Base-by-base conservation (phyloP, 1,140 invertebrate genomes). In the Onthophagus taurus region DNA sequence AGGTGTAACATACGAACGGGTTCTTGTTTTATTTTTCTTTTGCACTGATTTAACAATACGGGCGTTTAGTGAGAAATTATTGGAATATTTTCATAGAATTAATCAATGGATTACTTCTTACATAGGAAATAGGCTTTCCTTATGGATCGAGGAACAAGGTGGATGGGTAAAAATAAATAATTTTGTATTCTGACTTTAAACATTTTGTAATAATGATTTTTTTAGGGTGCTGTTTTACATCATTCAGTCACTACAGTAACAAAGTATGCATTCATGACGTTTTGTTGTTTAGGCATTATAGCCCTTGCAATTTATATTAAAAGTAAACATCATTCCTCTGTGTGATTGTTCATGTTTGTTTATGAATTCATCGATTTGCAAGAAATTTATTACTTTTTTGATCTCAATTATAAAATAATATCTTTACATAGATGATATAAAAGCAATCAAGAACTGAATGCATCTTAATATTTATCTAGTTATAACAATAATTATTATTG, bases 21-120 rank as follows among this genome's bases (percentile, higher is more conserved):
- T 33, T 8, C 14, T 33, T 8, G 31, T 33, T 33, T 33, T 33
- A 14, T 33, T 33, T 13, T 33, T 33, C 13, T 33, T 33, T 33
- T 33, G 31, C 31, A 33, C 31, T 12, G 31, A 33, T 33, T 33
- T 33, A 16, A 6, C 31, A 8, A 16, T 16, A 8, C 6, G 31
- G 14, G 31, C 31, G 6, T 6, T 33, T 7, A 6, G 31, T 9
- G 31, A 33, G 14, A 33, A 16, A 6, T 33, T 33, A 14, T 12
- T 33, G 5, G 6, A 6, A 6, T 33, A 14, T 33, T 33, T 33
- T 7, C 14, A 16, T 16, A 6, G 14, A 8, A 33, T 33, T 33
- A 6, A 33, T 16, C 6, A 33, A 8, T 33, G 31, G 31, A 12
- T 13, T 7, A 8, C 9, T 6, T 6, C 6, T 12, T 33, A 33